Conservation (phyloP, 2,113 vertebrate species). For the Peromyscus leucopus region DNA sequence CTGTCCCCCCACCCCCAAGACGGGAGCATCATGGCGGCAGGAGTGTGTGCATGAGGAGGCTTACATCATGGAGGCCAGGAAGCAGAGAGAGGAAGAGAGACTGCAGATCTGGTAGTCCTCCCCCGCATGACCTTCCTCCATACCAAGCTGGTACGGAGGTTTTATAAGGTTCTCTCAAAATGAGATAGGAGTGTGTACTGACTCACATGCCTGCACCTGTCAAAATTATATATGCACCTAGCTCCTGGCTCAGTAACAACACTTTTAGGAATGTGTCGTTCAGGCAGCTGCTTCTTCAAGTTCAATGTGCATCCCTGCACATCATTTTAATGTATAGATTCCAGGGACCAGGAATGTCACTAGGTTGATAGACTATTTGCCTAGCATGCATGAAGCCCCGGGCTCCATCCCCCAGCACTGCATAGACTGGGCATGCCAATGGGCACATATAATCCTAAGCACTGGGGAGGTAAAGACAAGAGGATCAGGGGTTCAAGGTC, state of each 20-base stretch:
- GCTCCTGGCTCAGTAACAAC: not conserved
- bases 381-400: not conserved
- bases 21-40: too few species aligned
- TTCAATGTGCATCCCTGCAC: not conserved
- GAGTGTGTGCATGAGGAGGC: not conserved
- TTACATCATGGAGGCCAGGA: not conserved
- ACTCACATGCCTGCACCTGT: not conserved
- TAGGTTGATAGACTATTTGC: not conserved
- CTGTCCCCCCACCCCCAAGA: not conserved
- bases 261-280: not conserved
- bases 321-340: not conserved
- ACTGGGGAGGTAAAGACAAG: not conserved
- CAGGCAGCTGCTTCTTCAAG: constrained; percentile 1
- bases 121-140: not conserved
- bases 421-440: not conserved
- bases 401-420: not conserved
- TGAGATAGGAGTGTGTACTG: not conserved
- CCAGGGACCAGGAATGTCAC: not conserved
- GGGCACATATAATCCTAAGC: not conserved
- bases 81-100: not conserved
- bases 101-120: not conserved
- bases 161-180: not conserved
- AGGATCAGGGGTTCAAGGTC: not conserved
- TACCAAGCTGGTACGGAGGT: not conserved
- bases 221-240: not conserved